Base-by-base conservation (phyloP, 2,888 invertebrate species). In the Platycheirus rosarum region DNA sequence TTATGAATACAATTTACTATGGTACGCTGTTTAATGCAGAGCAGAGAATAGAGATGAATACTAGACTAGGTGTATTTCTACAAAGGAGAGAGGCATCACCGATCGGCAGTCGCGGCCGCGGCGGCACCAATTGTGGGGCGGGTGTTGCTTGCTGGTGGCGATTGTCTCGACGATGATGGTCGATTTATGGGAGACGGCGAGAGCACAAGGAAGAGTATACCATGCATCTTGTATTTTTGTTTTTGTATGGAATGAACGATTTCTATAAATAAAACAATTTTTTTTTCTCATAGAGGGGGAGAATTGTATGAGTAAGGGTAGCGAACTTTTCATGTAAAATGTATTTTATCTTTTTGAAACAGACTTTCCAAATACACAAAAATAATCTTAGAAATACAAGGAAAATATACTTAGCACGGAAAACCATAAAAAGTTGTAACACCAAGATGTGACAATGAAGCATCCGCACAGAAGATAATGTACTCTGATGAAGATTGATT, bases 71-170 rank as follows among this genome's bases (percentile, higher is more conserved):
- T 40, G 42, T 42, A 55, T 63, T n/a, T 48, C 16, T 62, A 68
- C 37, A 55, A 44, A 53, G 62, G 62, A 74, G 63, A 62, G 42
- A n/a, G n/a, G 35, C 74, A 75, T 42, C 70, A 60, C 57, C 65
- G 70, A 66, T 68, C 65, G 65, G 60, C 35, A 8, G 8, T 6
- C 2, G 8, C 35, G 7, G 35, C 2, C n/a, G 35, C 35, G 2
- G 57, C 57, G 65, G 65, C 69, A 70, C 57, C 70, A 66, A 80
- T 80, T 80, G 80, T 80, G 51, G 53, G 53, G 80, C 80, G 80
- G 80, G 80, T 80, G 80, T 80, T 79, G 75, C 51, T 63, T 57
- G 40, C 68, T 75, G 51, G 75, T 60, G 75, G 79, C 68, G 68
- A 79, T 79, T 79, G 53, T 79, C 69, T 74, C 65, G 55, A 35